phyloP scores from a whole-genome alignment of 2,888 invertebrate genomes.

The Cryptocheilus praepositus region DNA sequence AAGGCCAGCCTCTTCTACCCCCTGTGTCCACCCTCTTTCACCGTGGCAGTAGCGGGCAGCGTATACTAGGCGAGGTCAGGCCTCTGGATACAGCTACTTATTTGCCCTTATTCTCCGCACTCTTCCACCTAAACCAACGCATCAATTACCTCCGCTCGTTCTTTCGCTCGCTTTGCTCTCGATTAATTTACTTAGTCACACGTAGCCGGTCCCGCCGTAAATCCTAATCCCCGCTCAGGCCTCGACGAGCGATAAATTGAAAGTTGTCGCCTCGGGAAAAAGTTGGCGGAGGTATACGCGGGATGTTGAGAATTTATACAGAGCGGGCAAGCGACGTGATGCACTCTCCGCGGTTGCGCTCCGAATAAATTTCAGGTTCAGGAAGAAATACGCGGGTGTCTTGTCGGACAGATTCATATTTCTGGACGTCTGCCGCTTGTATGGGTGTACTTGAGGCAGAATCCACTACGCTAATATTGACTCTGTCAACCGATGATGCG shows the following conservation, averaged over 20 bases:
- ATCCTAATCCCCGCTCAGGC: constrained; percentile 13
- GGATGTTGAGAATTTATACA: too few species aligned
- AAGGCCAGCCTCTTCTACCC: constrained; percentile 34
- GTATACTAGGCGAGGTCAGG: constrained; percentile 32
- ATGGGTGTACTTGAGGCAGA: too few species aligned
- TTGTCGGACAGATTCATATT: too few species aligned
- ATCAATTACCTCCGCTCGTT: constrained; percentile 2
- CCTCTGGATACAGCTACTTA: constrained; percentile 44
- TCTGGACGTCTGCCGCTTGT: not conserved
- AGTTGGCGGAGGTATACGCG: too few species aligned
- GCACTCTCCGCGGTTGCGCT: too few species aligned
- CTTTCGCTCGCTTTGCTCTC: constrained; percentile 21
- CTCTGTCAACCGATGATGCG: too few species aligned
- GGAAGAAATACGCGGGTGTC: too few species aligned
- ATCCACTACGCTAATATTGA: too few species aligned
- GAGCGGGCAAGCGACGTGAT: too few species aligned
- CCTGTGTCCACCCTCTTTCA: constrained; percentile 12
- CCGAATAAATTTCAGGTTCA: too few species aligned
- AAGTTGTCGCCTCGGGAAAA: too few species aligned
- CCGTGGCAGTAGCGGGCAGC: constrained; percentile 35
- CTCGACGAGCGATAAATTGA: not conserved
- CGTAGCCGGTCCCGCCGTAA: constrained; percentile 9
- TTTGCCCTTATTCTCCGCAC: constrained; percentile 34
- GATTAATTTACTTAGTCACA: constrained; percentile 10
- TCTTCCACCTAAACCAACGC: constrained; percentile 4